Evolutionary conservation across 2,888 invertebrate genomes (phyloP).

Genomic region (Rhamnusium bicolor): DNA sequence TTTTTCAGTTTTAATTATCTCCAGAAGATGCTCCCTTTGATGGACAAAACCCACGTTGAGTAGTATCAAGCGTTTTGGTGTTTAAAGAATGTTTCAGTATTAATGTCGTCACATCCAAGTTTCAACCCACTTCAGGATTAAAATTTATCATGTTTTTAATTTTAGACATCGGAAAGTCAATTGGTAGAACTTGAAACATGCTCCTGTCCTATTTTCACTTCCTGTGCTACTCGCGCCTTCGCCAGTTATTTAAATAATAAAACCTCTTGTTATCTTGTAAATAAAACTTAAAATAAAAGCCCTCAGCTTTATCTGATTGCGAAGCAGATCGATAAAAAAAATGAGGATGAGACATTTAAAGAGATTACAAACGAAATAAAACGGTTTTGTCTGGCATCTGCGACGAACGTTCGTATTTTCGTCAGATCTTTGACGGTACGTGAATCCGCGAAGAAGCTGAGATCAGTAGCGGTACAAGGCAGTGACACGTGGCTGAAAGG

Average conservation of each 20-base stretch:
- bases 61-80: no score
- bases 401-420: constrained; percentile 4
- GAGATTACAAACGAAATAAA: constrained; percentile 14
- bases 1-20: no score
- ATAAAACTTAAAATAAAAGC: neutral
- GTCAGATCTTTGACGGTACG: constrained; percentile 5
- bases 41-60: no score
- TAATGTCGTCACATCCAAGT: no score
- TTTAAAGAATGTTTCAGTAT: no score
- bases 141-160: no score
- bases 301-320: neutral
- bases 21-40: no score
- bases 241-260: neutral
- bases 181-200: neutral
- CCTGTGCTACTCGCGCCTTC: neutral
- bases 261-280: neutral
- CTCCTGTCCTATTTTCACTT: neutral
- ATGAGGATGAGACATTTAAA: constrained; percentile 4
- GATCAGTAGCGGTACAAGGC: constrained; percentile 3
- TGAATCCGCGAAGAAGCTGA: neutral
- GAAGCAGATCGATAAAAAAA: constrained; percentile 13
- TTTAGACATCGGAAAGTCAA: no score
- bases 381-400: constrained; percentile 21
- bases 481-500: neutral
- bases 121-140: no score